Evolutionary conservation across 2,888 invertebrate species (phyloP), one percentile per base, ranked within the genome.

Genomic region (Phymatocera aterrima): DNA sequence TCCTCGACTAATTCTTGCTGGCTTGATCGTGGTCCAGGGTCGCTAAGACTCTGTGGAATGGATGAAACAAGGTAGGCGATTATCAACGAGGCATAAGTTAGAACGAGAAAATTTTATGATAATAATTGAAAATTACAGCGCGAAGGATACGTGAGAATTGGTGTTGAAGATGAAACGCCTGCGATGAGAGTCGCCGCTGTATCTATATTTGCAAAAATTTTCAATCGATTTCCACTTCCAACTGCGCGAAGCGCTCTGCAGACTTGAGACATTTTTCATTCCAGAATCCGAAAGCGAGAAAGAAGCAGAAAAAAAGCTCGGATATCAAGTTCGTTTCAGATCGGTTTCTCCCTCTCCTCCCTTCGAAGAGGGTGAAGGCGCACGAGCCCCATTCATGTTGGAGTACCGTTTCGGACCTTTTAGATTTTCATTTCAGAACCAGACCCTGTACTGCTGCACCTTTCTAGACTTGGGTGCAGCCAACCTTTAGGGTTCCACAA

Each of bases 381-480:
- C 84, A 82, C 82, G 84, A 84, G 83, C 85, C 83, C 83, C 82
- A 86, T 82, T 81, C 79, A 80, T 48, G 61, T 3, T 21, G 8
- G 24, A 70, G 72, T 85, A 85, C 84, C 85, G 85, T 86, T 87
- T 80, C 81, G 81, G 83, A 83, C 81, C 80, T 84, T 83, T 80
- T 61, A 81, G 79, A 80, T 84, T 84, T 84, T 83, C 82, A 81
- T 81, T 82, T 80, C 24, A 70, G 54, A 78, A 57, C 46, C 70
- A 57, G 37, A 57, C 72, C 48, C 51, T 64, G 60, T 12, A 46
- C 6, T 46, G 31, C 60, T n/a, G 68, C 78, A 68, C 78, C 78
- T 78, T 78, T 78, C 65, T 37, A 12, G 43, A n/a, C 43, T 21
- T 21, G 64, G 77, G 51, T 64, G 81, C 82, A 80, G 79, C 83